Evolutionary conservation across 2,797 vertebrate species (phyloP), one percentile per base, ranked within the genome.

Genomic region (Liparis tanakae): DNA sequence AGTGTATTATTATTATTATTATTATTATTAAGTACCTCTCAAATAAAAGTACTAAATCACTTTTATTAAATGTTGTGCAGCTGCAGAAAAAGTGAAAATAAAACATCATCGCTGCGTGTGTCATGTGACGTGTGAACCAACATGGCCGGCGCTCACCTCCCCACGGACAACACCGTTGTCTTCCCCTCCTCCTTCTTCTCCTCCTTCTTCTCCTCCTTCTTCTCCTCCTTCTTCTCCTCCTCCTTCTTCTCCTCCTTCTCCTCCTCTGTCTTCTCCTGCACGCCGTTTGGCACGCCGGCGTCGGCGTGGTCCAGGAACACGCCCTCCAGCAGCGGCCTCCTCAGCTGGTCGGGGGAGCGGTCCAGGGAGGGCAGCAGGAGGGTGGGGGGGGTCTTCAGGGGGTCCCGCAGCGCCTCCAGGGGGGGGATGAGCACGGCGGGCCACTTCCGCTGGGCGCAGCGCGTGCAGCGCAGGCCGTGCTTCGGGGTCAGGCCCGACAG

Each of bases 401-500:
- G 89, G 44, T 91, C 91, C 74, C 80, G 91, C 43, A 93, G 50
- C 67, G 88, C 77, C 6, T 91, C 91, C 72, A 92, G 66, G 5
- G 90, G 90, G 18, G 91, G 91, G 0, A 95, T 92, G 58, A 95
- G 92, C 57, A 95, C 67, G 7, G 96, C 86, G 0, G 97, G 97
- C 98, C 98, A 99, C 76, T 98, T 98, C 81, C 88, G 97, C 82
- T 98, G 97, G 85, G 96, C 95, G 18, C 97, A 99, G 37, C 97
- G 96, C 33, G 95, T 92, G 39, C 98, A 99, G 5, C 94, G 90
- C 80, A 91, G 89, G 56, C 94, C 96, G 0, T 96, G 94, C 64
- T 85, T 93, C 0, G 95, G 90, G 18, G 94, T 95, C 3, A 95
- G 84, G 10, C 94, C 94, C 0, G 93, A 97, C 1, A 96, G 89